These are phyloP conservation scores for Microplitis demolitor DNA, from an alignment of 1,140 invertebrate species.

Conservation along the genomic window DNA sequence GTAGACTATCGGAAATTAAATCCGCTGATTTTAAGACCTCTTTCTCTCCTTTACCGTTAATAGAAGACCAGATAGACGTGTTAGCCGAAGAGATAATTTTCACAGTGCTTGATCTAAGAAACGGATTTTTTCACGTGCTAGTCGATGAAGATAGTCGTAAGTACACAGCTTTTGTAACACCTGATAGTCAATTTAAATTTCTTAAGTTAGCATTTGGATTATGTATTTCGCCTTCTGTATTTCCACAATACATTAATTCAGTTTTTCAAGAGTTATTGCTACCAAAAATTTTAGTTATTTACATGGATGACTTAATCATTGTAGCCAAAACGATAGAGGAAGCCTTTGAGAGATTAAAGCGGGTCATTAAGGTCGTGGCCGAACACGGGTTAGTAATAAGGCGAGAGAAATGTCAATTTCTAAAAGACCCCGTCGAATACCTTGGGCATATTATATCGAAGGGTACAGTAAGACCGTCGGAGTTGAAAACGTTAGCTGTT, in stretches of 20 bases:
- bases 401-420: constrained; percentile 37
- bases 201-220: constrained; percentile 46
- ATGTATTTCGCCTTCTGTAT: constrained; percentile 23
- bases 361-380: constrained; percentile 28
- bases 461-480: background rate
- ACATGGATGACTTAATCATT: constrained; percentile 30
- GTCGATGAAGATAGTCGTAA: background rate
- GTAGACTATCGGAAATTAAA: constrained; percentile 28
- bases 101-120: constrained; percentile 32
- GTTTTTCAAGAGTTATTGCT: constrained; percentile 30
- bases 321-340: constrained; percentile 5
- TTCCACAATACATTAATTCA: constrained; percentile 36
- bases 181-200: constrained; percentile 40
- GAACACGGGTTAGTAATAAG: constrained; percentile 38
- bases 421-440: background rate
- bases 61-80: constrained; percentile 26
- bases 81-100: constrained; percentile 44
- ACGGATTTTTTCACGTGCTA: constrained; percentile 13
- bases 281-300: background rate
- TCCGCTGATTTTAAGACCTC: constrained; percentile 22
- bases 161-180: constrained; percentile 14
- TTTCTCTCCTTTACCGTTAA: constrained; percentile 23
- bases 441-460: constrained; percentile 4
- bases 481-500: background rate
- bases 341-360: constrained; percentile 28